phyloP scores from a whole-genome alignment of 2,797 vertebrate species.

The Crenuchus spilurus region DNA sequence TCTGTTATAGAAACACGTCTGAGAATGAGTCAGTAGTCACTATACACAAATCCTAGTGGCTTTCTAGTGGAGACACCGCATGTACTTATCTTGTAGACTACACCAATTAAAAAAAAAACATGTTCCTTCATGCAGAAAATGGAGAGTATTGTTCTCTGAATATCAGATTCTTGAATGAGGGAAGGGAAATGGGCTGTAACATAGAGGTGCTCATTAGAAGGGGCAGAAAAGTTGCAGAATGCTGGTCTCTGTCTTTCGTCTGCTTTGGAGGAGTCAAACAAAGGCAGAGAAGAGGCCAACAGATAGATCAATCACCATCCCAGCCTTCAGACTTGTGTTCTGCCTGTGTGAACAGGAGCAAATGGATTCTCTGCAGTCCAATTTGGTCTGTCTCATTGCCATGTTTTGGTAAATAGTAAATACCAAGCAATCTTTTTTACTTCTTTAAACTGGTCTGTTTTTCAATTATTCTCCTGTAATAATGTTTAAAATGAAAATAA shows the following conservation, averaged over 20 bases:
- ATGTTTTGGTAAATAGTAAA: constrained; percentile 9
- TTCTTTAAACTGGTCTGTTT: no score
- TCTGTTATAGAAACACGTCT: background rate
- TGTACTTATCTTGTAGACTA: background rate
- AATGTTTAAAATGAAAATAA: no score
- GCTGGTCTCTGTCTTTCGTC: constrained; percentile 12
- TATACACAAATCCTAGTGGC: background rate
- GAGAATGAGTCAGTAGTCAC: background rate
- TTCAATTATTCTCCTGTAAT: no score
- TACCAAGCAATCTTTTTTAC: no score
- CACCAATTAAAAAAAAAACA: background rate
- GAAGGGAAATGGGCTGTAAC: constrained; percentile 36
- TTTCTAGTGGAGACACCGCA: background rate
- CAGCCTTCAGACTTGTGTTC: constrained; percentile 19
- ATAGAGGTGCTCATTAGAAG: constrained; percentile 38
- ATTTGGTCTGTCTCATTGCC: constrained; percentile 28
- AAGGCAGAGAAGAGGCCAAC: constrained; percentile 13
- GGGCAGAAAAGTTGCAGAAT: constrained; percentile 17
- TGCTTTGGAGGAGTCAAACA: constrained; percentile 26
- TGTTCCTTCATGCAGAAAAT: constrained; percentile 27
- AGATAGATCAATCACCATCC: constrained; percentile 37
- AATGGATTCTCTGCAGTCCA: constrained; percentile 20
- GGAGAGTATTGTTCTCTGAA: background rate
- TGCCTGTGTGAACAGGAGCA: constrained; percentile 30
- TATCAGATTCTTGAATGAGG: constrained; percentile 31